A percentile compares a stretch with the other conserved stretches of the same genome.
These are phyloP conservation scores for Serinus canaria DNA, from an alignment of 2,113 vertebrate species.

Conservation along the genomic window DNA sequence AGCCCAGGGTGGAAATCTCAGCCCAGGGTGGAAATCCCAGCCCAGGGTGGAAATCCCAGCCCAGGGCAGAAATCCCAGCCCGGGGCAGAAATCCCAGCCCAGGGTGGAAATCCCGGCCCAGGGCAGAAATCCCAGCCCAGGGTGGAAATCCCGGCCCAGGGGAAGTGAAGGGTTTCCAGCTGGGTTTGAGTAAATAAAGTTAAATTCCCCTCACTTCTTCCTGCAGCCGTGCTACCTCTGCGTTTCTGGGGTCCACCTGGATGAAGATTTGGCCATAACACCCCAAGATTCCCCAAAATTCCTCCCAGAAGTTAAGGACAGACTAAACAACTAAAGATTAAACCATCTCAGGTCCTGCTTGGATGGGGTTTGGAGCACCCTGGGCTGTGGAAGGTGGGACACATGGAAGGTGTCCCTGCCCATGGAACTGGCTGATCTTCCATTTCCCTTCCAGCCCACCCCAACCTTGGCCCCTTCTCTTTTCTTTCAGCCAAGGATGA, in stretches of 20 bases:
- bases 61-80: no score
- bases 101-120: no score
- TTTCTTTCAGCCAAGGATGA: background rate
- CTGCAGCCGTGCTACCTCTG: background rate
- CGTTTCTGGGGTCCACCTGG: background rate
- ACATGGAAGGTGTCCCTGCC: background rate
- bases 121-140: no score
- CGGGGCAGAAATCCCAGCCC: no score
- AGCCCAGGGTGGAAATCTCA: no score
- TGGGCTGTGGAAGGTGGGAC: background rate
- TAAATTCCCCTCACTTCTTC: background rate
- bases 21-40: no score
- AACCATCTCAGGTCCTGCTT: background rate
- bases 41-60: no score
- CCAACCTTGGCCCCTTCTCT: background rate
- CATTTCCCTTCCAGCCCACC: background rate
- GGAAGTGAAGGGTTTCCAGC: background rate
- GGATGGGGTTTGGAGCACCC: background rate
- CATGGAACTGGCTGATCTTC: background rate
- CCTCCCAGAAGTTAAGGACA: background rate
- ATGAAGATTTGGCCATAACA: background rate
- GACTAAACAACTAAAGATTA: fast-evolving
- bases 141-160: no score
- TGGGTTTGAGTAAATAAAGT: background rate
- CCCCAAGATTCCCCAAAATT: background rate